phyloP scores from a whole-genome alignment of 2,888 invertebrate species.

The Actias luna region DNA sequence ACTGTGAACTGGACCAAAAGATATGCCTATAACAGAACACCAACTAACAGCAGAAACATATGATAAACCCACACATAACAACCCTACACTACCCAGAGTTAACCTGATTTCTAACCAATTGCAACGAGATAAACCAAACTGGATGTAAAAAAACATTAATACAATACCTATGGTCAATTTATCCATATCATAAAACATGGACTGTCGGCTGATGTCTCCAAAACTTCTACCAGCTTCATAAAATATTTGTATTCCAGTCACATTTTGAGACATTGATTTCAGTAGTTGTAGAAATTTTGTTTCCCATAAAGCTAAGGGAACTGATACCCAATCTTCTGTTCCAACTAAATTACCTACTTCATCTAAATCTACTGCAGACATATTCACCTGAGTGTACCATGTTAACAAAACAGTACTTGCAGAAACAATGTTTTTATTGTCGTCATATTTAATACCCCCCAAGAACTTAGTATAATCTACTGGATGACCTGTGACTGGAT shows the following conservation, averaged over 20 bases:
- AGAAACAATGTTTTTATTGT: slow-evolving; percentile 81
- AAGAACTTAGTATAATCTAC: slow-evolving; percentile 83
- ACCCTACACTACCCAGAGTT: slow-evolving; percentile 85
- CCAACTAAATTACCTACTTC: slow-evolving; percentile 87
- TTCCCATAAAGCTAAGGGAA: slow-evolving; percentile 83
- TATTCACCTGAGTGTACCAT: slow-evolving; percentile 86
- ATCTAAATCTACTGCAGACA: slow-evolving; percentile 84
- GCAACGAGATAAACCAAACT: slow-evolving; percentile 86
- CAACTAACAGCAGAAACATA: slow-evolving; percentile 87
- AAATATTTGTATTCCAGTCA: slow-evolving; percentile 67
- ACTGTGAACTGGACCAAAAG: slow-evolving; percentile 91
- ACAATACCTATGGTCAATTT: slow-evolving; percentile 85
- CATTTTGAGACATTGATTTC: slow-evolving; percentile 50
- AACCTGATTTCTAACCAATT: slow-evolving; percentile 88
- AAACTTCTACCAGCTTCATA: slow-evolving; percentile 86
- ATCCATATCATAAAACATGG: slow-evolving; percentile 88
- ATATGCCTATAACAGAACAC: slow-evolving; percentile 86
- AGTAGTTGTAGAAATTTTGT: slow-evolving; percentile 75
- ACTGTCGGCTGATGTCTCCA: slow-evolving; percentile 86
- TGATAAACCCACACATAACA: slow-evolving; percentile 87
- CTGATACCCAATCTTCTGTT: slow-evolving; percentile 88
- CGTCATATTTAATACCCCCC: slow-evolving; percentile 82
- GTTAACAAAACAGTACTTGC: slow-evolving; percentile 84
- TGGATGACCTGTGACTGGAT: slow-evolving; percentile 85
- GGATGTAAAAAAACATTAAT: slow-evolving; percentile 88